These are phyloP conservation scores for Saccopteryx bilineata DNA, from an alignment of 2,113 vertebrate genomes.

Conservation along the genomic window DNA sequence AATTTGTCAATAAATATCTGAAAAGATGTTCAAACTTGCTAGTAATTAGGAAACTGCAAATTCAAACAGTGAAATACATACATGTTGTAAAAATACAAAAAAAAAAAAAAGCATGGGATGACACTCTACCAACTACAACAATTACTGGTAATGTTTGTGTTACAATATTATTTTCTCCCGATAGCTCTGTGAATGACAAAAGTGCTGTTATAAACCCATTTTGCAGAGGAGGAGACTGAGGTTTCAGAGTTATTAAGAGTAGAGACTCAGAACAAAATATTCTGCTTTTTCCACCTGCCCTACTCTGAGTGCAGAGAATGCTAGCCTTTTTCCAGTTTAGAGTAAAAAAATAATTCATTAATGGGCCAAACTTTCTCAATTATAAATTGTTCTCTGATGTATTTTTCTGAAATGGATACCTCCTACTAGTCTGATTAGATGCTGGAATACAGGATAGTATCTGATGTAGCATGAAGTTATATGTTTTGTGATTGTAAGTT, in stretches of 20 bases:
- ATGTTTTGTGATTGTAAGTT: slow-evolving; percentile 47
- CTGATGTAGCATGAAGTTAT: slow-evolving; percentile 50
- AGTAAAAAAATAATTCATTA: not conserved
- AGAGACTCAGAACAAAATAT: not conserved
- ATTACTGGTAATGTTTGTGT: slow-evolving; percentile 30
- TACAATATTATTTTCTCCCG: slow-evolving; percentile 14
- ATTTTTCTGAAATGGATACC: not conserved
- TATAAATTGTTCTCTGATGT: not conserved
- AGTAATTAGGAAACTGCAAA: slow-evolving; percentile 2
- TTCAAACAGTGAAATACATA: not conserved
- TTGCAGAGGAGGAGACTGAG: not conserved
- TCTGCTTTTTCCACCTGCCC: not conserved
- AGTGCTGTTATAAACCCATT: slow-evolving; percentile 19
- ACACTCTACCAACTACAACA: not conserved
- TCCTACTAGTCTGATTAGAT: not conserved
- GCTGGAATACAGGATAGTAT: not conserved
- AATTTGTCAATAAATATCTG: not conserved
- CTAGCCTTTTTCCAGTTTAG: not conserved
- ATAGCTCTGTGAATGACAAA: not conserved
- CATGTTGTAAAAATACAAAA: slow-evolving; percentile 21
- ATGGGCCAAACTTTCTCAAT: not conserved
- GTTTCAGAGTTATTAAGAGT: not conserved
- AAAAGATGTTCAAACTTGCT: slow-evolving; percentile 29
- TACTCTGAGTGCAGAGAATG: not conserved
- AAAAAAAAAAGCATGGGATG: not conserved